Percentiles rank a stretch among this genome's conserved stretches.
phyloP scores from a whole-genome alignment of 2,113 vertebrate species.

The Eclectus roratus region DNA sequence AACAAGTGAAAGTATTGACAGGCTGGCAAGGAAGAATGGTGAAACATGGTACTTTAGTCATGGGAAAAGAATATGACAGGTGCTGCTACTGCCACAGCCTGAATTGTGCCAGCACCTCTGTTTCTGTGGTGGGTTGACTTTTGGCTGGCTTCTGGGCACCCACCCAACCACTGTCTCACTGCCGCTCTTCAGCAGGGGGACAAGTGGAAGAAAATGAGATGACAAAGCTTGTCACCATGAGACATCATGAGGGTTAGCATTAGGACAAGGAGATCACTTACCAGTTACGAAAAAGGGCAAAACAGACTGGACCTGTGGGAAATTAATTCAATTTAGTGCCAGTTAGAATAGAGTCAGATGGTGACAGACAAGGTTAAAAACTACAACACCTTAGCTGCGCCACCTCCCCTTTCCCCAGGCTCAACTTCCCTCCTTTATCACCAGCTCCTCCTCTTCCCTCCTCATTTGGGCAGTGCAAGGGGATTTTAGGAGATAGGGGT shows the following conservation, averaged over 20 bases:
- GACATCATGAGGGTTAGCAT: too few species aligned
- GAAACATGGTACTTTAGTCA: neutral
- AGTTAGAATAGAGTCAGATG: neutral
- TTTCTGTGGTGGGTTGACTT: neutral
- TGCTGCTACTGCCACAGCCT: neutral
- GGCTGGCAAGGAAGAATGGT: neutral
- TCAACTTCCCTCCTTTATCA: neutral
- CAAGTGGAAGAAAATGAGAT: neutral
- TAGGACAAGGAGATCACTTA: neutral
- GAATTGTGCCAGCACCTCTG: neutral
- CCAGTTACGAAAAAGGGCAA: neutral
- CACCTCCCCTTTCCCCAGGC: neutral
- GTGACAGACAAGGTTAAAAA: neutral
- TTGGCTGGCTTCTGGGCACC: neutral
- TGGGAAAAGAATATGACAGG: neutral
- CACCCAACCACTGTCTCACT: neutral
- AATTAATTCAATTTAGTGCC: neutral
- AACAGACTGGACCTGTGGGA: neutral
- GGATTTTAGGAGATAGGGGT: neutral
- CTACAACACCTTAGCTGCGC: neutral
- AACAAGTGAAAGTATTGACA: neutral
- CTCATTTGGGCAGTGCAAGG: neutral
- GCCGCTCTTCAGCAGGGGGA: neutral
- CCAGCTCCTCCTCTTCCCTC: neutral
- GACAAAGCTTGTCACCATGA: neutral